Conservation (phyloP, 2,888 invertebrate genomes). For the Teinopalpus imperialis region DNA sequence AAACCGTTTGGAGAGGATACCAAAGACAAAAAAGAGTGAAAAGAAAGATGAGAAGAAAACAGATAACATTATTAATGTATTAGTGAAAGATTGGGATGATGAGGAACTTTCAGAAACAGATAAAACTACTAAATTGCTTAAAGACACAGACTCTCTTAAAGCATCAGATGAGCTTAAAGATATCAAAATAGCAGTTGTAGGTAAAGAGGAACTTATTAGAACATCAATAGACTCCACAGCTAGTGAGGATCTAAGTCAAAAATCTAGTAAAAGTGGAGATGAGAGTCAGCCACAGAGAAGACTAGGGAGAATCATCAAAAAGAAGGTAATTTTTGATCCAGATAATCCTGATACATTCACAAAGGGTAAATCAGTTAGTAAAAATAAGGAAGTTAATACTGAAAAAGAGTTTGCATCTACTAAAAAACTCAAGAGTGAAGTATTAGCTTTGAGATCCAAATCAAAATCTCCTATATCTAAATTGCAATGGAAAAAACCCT, state of each 20-base stretch:
- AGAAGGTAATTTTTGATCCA: slow-evolving; percentile 89
- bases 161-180: slow-evolving; percentile 37
- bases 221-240: slow-evolving; percentile 45
- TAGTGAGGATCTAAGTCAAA: slow-evolving; percentile 44
- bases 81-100: slow-evolving; percentile 80
- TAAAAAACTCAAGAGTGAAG: slow-evolving; percentile 57
- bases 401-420: slow-evolving; percentile 43
- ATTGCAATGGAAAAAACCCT: slow-evolving; percentile 72
- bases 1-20: slow-evolving; percentile 17
- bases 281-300: slow-evolving; percentile 62
- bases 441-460: slow-evolving; percentile 43
- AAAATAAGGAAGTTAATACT: slow-evolving; percentile 47
- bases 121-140: slow-evolving; percentile 33
- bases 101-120: slow-evolving; percentile 56
- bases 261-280: slow-evolving; percentile 49
- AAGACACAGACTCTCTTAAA: slow-evolving; percentile 38
- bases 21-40: slow-evolving; percentile 30
- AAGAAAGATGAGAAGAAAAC: slow-evolving; percentile 32
- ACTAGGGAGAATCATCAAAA: slow-evolving; percentile 84
- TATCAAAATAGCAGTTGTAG: slow-evolving; percentile 35
- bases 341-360: slow-evolving; percentile 81
- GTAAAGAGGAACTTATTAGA: slow-evolving; percentile 39
- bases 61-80: slow-evolving; percentile 68
- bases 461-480: slow-evolving; percentile 64
- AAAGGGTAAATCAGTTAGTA: slow-evolving; percentile 54